phyloP scores from a whole-genome alignment of 2,113 vertebrate genomes.

The Alethe castanea region DNA sequence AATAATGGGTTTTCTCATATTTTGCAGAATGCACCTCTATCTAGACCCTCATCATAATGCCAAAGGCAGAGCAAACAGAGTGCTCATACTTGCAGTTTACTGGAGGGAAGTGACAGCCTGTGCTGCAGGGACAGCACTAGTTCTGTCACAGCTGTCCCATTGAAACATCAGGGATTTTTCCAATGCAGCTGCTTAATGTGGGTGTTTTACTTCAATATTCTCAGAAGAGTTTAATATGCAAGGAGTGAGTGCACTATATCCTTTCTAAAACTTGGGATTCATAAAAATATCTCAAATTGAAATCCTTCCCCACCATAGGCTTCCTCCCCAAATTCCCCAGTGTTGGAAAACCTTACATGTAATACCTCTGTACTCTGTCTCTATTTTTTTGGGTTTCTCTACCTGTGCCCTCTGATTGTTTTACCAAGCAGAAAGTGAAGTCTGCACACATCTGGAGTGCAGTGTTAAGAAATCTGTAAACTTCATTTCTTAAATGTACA shows the following conservation, averaged over 20 bases:
- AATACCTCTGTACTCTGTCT: background rate
- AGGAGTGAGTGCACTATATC: background rate
- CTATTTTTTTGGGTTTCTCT: background rate
- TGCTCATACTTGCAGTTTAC: background rate
- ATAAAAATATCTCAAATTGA: background rate
- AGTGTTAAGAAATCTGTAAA: background rate
- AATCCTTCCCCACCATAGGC: background rate
- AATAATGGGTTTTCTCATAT: background rate
- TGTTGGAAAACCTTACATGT: background rate
- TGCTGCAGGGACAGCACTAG: background rate
- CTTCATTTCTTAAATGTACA: background rate
- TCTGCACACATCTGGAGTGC: background rate
- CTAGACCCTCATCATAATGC: background rate
- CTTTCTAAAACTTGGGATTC: background rate
- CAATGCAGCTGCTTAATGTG: background rate
- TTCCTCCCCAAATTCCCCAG: background rate
- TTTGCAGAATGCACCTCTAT: background rate
- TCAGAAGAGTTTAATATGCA: background rate
- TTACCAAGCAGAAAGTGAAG: background rate
- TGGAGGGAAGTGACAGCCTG: background rate
- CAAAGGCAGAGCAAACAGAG: background rate
- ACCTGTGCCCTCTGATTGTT: background rate
- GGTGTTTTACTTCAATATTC: background rate
- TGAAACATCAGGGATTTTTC: background rate
- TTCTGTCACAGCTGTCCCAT: background rate